Percentiles rank a stretch among this genome's conserved stretches.
Evolutionary conservation across 2,888 invertebrate species (phyloP).

Genomic region (Netelia inedita): DNA sequence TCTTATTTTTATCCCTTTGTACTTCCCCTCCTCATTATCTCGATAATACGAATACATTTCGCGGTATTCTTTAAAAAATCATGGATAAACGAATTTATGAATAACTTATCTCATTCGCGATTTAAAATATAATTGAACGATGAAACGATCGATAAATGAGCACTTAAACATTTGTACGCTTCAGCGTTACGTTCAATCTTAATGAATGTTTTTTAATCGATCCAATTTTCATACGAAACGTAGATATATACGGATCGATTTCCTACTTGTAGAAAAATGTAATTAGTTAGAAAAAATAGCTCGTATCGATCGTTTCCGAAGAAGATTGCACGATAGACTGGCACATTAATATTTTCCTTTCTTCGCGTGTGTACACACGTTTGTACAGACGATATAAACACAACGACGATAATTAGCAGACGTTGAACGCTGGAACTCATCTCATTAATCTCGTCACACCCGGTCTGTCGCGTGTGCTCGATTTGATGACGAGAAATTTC

Average conservation of each 20-base stretch:
- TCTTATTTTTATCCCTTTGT: slow-evolving; percentile 2
- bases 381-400: not conserved
- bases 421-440: slow-evolving; percentile 33
- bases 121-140: not conserved
- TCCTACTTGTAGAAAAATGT: not conserved
- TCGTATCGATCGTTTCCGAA: not conserved
- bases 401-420: slow-evolving; percentile 28
- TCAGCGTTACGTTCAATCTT: too few relatives aligned
- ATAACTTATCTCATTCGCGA: not conserved
- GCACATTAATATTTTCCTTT: not conserved
- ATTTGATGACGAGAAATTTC: slow-evolving; percentile 28
- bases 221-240: too few relatives aligned
- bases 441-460: slow-evolving; percentile 57
- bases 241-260: not conserved
- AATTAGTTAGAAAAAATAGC: not conserved
- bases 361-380: not conserved
- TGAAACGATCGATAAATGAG: not conserved
- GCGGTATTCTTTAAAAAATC: not conserved
- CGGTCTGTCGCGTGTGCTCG: slow-evolving; percentile 48
- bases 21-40: slow-evolving; percentile 26
- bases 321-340: not conserved
- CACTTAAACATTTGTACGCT: too few relatives aligned
- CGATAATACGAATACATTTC: not conserved
- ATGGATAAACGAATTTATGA: slow-evolving; percentile 1
- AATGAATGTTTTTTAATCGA: too few relatives aligned